These are phyloP conservation scores for Eristalinus aeneus DNA, from an alignment of 2,888 invertebrate species.

Conservation along the genomic window DNA sequence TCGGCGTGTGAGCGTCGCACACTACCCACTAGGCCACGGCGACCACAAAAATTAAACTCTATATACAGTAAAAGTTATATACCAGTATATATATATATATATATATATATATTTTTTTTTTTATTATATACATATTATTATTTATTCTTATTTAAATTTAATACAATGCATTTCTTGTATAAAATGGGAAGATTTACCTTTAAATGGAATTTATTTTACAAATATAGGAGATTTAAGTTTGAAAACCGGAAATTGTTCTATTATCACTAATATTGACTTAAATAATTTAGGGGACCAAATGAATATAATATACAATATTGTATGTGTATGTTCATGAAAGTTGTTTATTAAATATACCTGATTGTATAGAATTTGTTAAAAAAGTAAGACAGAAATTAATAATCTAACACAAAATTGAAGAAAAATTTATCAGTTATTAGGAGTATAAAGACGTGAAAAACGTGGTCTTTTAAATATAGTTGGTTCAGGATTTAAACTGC, in stretches of 20 bases:
- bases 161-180: not conserved
- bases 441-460: not conserved
- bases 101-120: no score
- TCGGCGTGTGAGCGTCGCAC: no score
- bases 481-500: conserved; percentile 1
- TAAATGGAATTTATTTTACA: conserved; percentile 6
- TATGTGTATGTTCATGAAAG: not conserved
- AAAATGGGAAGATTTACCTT: not conserved
- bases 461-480: not conserved
- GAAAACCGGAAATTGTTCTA: not conserved
- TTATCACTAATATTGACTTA: conserved; percentile 10
- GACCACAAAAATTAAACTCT: no score
- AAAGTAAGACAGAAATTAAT: no score
- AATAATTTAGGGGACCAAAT: not conserved
- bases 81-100: no score
- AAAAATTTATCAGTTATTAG: conserved; percentile 1
- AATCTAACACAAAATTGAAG: not conserved
- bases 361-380: conserved; percentile 7
- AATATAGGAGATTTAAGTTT: conserved; percentile 10
- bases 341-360: conserved; percentile 4
- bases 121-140: not conserved
- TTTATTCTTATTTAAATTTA: not conserved
- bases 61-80: not conserved
- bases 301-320: no score
- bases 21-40: no score